Base-by-base conservation (phyloP, 2,113 vertebrate genomes). In the Eptesicus fuscus region DNA sequence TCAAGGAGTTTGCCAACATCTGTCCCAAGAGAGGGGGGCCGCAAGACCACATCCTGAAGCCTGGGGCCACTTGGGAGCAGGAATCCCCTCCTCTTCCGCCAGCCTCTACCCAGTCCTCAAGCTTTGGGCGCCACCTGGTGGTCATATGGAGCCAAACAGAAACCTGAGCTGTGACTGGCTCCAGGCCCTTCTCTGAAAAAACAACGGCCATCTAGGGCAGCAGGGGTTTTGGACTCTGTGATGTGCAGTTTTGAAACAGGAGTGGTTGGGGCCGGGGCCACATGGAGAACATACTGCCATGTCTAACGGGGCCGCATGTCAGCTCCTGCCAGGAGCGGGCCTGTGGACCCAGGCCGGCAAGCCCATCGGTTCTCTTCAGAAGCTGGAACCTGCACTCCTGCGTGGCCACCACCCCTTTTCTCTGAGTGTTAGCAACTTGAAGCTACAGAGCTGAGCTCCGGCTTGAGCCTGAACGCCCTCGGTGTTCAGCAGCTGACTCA, bases 41-140 rank as follows among this genome's bases (percentile, higher is more conserved):
- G 10, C 61, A 13, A 9, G 22, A 9, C 51, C 16, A 4, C 44
- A 18, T 7, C 35, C n/a, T n/a, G 42, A 4, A 42, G 70, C 77
- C 70, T 8, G 4, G 37, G 20, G 3, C 40, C 40, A 6, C 2
- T 0, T 1, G 2, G 20, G 17, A 88, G 23, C 3, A 7, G 22
- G 51, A 18, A 35, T 10, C 73, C 77, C n/a, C 13, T 25, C 14
- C 14, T 53, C 40, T 42, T 2, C 37, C 8, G 2, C 28, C 14
- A 0, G 20, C 35, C 42, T 83, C 42, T 25, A 40, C 32, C 16
- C 30, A 3, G 53, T 30, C 53, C n/a, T 25, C 1, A 3, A 20
- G 42, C 51, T 23, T 37, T n/a, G 2, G 51, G 16, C 30, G 40
- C 87, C 95, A 49, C 44, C 87, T 93, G 51, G 63, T 78, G 87